Conservation (phyloP, 2,797 vertebrate genomes). For the Intellagama lesueurii region DNA sequence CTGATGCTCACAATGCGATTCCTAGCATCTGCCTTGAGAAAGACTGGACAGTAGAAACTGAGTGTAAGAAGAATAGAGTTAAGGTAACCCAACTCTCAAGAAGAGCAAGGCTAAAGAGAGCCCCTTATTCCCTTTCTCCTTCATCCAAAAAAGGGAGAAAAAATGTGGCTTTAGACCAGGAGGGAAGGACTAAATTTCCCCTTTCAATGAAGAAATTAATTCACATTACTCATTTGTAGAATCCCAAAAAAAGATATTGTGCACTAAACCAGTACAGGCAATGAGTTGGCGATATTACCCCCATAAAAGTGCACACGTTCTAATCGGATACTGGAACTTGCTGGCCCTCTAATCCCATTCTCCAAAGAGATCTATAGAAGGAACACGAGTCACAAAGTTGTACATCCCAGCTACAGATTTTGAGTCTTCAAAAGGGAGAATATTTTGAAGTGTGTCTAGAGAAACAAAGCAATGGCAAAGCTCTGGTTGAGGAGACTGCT, state of each 20-base stretch:
- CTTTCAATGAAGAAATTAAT: not conserved
- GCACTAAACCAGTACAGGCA: not conserved
- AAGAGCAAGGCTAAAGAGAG: no score
- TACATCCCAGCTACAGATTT: no score
- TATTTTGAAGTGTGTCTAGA: no score
- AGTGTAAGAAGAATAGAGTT: not conserved
- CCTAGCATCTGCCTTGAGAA: not conserved
- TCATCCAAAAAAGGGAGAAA: not conserved
- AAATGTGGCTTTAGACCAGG: not conserved
- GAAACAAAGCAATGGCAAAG: no score
- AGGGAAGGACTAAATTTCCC: not conserved
- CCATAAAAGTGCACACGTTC: not conserved
- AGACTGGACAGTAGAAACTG: not conserved
- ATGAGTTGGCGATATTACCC: not conserved
- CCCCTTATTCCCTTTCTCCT: not conserved
- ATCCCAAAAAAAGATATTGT: not conserved
- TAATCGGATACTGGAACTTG: not conserved
- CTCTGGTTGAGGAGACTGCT: no score
- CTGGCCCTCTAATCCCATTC: no score
- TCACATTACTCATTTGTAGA: not conserved
- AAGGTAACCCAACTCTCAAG: not conserved
- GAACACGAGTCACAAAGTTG: no score
- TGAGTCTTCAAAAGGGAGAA: no score
- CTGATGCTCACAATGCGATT: not conserved
- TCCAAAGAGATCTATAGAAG: no score